These are phyloP conservation scores for Hypena proboscidalis DNA, from an alignment of 2,888 invertebrate species.

Conservation along the genomic window DNA sequence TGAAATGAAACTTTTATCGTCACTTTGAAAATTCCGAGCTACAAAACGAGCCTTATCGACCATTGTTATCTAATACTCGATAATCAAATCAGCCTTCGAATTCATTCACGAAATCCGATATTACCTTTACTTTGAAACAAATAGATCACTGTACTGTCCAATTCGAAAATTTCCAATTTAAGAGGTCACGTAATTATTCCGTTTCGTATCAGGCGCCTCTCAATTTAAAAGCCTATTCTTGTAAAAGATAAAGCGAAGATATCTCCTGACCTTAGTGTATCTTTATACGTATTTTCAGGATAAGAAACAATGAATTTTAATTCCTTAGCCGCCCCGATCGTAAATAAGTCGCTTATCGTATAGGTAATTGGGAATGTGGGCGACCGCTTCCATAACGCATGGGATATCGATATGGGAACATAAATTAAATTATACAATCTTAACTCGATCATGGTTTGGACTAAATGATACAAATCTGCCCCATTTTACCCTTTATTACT, in stretches of 20 bases:
- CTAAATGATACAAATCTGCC: conserved; percentile 57
- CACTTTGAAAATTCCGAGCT: conserved; percentile 55
- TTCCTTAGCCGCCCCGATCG: conserved; percentile 64
- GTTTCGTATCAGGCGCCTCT: conserved; percentile 55
- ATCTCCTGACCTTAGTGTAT: conserved; percentile 77
- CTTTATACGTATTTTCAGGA: conserved; percentile 70
- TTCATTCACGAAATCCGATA: conserved; percentile 64
- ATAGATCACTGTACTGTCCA: conserved; percentile 55
- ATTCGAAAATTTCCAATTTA: conserved; percentile 58
- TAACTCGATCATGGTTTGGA: conserved; percentile 53
- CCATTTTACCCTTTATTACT: conserved; percentile 12
- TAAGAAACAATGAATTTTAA: conserved; percentile 85
- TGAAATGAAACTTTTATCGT: conserved; percentile 53
- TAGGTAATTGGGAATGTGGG: conserved; percentile 82
- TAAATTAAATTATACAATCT: conserved; percentile 69
- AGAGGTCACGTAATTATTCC: conserved; percentile 75
- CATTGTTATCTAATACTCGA: conserved; percentile 58
- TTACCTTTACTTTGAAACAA: conserved; percentile 53
- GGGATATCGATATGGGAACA: conserved; percentile 59
- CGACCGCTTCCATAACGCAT: conserved; percentile 66
- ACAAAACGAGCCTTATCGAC: conserved; percentile 63
- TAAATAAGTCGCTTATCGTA: conserved; percentile 82
- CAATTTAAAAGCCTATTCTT: conserved; percentile 82
- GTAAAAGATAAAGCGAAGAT: conserved; percentile 79
- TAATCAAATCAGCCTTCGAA: conserved; percentile 51